These are phyloP conservation scores for Deladenus siricidicola DNA, from an alignment of 2,888 invertebrate genomes.

Conservation along the genomic window DNA sequence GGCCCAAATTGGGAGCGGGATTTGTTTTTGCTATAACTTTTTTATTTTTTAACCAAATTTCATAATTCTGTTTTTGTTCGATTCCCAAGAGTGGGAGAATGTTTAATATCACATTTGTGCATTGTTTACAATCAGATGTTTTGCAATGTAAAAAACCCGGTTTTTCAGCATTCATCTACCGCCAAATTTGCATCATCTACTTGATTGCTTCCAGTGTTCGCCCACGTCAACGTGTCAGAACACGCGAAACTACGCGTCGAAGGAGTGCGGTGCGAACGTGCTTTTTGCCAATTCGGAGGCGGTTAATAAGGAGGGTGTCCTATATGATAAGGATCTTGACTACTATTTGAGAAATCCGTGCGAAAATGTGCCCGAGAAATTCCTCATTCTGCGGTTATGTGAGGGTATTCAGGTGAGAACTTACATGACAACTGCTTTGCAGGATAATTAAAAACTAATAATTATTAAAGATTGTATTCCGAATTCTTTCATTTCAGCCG, in stretches of 20 bases:
- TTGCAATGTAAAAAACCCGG: no score
- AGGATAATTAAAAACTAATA: background rate
- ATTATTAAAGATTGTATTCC: background rate
- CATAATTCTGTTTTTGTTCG: no score
- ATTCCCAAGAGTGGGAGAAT: no score
- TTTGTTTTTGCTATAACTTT: no score
- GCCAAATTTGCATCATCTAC: background rate
- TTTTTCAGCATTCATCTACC: background rate
- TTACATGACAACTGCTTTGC: background rate
- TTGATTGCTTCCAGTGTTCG: background rate
- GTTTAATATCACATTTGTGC: no score
- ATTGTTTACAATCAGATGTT: no score
- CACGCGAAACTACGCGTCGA: constrained; percentile 86
- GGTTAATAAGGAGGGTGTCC: constrained; percentile 68
- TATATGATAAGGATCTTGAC: constrained; percentile 68
- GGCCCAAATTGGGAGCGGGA: no score
- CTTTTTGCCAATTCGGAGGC: constrained; percentile 63
- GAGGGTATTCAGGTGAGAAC: constrained; percentile 83
- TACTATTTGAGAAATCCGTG: constrained; percentile 97
- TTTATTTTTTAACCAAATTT: no score
- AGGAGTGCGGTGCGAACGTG: constrained; percentile 93
- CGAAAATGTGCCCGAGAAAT: constrained; percentile 59
- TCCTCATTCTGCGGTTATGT: constrained; percentile 88
- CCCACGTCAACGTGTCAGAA: background rate
- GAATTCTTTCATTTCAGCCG: constrained; percentile 62